Base-by-base conservation (phyloP, 2,113 vertebrate species). In the Dicerorhinus sumatrensis region DNA sequence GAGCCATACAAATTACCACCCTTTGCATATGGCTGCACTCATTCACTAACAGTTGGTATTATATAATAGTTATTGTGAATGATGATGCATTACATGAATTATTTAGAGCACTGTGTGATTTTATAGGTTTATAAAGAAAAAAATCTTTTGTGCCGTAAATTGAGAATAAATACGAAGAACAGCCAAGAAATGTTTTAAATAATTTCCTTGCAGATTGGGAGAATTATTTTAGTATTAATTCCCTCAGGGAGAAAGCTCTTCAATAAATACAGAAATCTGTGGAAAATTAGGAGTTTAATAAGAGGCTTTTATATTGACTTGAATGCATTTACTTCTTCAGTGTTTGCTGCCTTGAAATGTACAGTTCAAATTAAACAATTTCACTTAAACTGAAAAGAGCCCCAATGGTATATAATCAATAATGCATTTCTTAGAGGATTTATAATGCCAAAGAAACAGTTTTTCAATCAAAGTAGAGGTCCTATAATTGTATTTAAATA, bases 261-360 rank as follows among this genome's bases (percentile, higher is more conserved):
- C 29, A 92, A 67, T 95, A 94, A 97, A 97, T 96, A 91, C 21
- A 96, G 72, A 77, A 97, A 81, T 93, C 77, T 97, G 72, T 92
- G 73, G 83, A 91, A 97, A 98, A 96, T 96, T 90, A 94, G 56
- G 67, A 95, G 42, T 97, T 90, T 97, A 96, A 81, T 97, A 97
- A 91, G 76, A 97, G 65, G 48, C 42, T 96, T 94, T 95, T 95
- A 85, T 97, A 81, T 94, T 76, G 65, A 91, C 17, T 93, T 97
- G 81, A 89, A 51, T 91, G 58, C 54, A 80, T 93, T 96, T 85
- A 87, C 62, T 94, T 98, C 85, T 96, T 94, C 54, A 92, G 17
- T 89, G 80, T 94, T 97, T 97, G 69, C 67, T 96, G 51, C 36
- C 73, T 96, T 93, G 73, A 93, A 96, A 79, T 95, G 5, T 76